Evolutionary conservation across 2,113 vertebrate genomes (phyloP).

Genomic region (Strigops habroptila): DNA sequence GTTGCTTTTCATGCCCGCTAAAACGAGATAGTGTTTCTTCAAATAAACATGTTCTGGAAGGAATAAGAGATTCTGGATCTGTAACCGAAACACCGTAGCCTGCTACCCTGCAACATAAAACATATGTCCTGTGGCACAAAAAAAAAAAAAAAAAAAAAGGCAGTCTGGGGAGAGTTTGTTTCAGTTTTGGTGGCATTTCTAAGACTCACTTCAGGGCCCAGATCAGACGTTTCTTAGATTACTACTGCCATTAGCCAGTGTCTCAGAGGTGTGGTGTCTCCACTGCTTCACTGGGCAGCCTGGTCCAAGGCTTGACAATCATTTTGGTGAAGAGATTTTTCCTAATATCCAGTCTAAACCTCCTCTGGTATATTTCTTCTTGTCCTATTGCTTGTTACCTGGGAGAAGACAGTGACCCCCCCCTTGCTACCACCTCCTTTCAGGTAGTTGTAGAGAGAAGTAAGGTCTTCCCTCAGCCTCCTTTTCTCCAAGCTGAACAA

Average conservation of each 20-base stretch:
- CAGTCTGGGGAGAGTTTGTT: background rate
- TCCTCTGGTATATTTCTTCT: background rate
- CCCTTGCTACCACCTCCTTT: background rate
- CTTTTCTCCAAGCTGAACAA: background rate
- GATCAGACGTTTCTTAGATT: constrained; percentile 41
- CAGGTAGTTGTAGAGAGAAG: background rate
- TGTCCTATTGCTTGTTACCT: background rate
- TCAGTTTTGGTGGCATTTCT: constrained; percentile 21
- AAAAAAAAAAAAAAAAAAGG: background rate
- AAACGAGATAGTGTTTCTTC: background rate
- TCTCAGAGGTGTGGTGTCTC: background rate
- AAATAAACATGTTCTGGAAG: background rate
- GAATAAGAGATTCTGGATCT: background rate
- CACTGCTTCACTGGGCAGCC: background rate
- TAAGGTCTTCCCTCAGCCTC: background rate
- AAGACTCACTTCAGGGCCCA: background rate
- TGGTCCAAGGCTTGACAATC: background rate
- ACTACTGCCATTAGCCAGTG: constrained; percentile 36
- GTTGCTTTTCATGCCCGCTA: background rate
- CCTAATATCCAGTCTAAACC: background rate
- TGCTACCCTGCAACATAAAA: background rate
- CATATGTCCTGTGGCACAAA: background rate
- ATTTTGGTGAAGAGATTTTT: too few species aligned
- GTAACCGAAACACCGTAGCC: background rate
- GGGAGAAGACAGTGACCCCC: rapidly evolving